Base-by-base conservation (phyloP, 2,888 invertebrate species). In the Neuroscelio doddi region DNA sequence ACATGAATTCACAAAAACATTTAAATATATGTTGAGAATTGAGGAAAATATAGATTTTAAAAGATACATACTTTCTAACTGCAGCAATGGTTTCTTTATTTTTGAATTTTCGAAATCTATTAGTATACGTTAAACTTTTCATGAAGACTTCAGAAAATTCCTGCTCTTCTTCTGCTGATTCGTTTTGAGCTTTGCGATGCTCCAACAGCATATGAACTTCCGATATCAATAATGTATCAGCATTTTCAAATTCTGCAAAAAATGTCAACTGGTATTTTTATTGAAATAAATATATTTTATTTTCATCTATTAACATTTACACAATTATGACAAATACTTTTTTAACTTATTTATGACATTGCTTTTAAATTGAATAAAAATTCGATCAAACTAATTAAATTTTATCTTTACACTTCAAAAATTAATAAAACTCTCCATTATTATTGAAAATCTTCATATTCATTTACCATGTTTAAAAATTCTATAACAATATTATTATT, bases 91-190 rank as follows among this genome's bases (percentile, higher is more conserved):
- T 98, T 86, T 99, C 98, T 80, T 98, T 94, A 80, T 98, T 99
- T 86, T 97, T 98, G 85, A 98, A 98, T 83, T 97, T 96, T 62
- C 97, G 92, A 84, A 98, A 98, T 80, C 97, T 90, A 78, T 97
- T 93, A 3, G 97, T 97, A 83, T 99, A 98, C 38, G 95, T 96
- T 17, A 96, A 88, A 0, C 98, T 99, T 85, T 99, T 99, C 91
- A 96, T 93, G 82, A 99, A 99, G 5, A 98, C 98, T 85, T 98
- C 98, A 0, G 97, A 97, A 82, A 99, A 93, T 85, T 98, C 98
- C 85, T 98, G 98, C 80, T 97, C 96, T 77, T 99, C 99, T 82
- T 99, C 98, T 1, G 97, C 96, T 24, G 94, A 96, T 85, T 99
- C 98, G 85, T 98, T 98, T 85, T 98, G 98, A 27, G 94, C 93